Evolutionary conservation across 1,140 invertebrate genomes (phyloP), one percentile per base, ranked within the genome.

Genomic region (Calephelis virginiensis): DNA sequence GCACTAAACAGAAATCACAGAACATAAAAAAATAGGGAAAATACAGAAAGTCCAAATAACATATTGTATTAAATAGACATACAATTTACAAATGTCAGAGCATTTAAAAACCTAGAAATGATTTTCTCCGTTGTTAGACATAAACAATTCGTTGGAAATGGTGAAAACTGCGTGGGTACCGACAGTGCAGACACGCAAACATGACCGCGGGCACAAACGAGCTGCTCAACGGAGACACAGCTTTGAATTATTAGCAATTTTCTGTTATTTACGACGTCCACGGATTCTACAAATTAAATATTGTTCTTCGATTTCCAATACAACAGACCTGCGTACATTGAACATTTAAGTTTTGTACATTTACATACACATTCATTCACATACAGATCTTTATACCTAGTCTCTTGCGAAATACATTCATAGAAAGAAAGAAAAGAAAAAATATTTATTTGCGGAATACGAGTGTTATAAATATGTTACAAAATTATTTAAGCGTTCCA

Each of bases 91-190:
- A 56, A 56, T 56, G 28, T 37, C 53, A 56, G 28, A 56, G 9
- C 53, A 37, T 56, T 56, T 56, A 56, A 56, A 56, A 56, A 17
- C 28, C 9, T 5, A 3, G 0, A 28, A 28, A 56, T 38, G 28
- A 56, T 56, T 56, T 37, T 37, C 53, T 56, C 53, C 53, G 1
- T 10, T 37, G 53, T 59, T 37, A 37, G 28, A 7, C 53, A 28
- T 59, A 59, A 59, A 59, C 53, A 59, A 38, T 59, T 59, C 53
- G 53, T 59, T 38, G 28, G 53, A 59, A 59, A 59, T 59, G 53
- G 53, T 59, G 53, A 59, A 59, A 59, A 59, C 8, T 6, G 53
- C 53, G 53, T 59, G 53, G 53, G 53, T 37, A 38, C 53, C 28
- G 53, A 59, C 53, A 59, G 10, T 7, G 11, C 53, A 17, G 53